A percentile compares a stretch with the other conserved stretches of the same genome.
These are phyloP conservation scores for Hipposideros armiger DNA, from an alignment of 2,113 vertebrate genomes.

Conservation along the genomic window DNA sequence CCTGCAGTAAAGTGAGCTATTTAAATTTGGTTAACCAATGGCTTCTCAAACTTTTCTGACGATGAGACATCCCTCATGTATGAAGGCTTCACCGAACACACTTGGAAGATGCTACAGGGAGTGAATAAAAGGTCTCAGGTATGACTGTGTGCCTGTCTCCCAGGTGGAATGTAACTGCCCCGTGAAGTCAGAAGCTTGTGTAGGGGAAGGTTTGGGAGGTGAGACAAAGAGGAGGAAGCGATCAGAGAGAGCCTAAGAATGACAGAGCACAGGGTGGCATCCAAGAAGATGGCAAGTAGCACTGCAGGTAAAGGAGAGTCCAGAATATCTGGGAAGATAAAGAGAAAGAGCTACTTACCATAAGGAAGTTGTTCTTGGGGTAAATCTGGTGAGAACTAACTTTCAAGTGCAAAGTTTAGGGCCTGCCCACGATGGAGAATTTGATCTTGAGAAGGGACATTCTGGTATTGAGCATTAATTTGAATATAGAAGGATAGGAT, in stretches of 20 bases:
- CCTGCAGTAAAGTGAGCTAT: neutral
- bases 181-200: neutral
- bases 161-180: neutral
- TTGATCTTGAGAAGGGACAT: neutral
- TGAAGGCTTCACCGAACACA: neutral
- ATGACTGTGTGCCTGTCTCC: neutral
- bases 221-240: neutral
- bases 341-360: neutral
- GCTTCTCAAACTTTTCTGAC: neutral
- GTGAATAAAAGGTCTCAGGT: neutral
- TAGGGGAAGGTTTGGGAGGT: neutral
- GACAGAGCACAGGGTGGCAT: neutral
- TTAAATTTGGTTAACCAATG: neutral
- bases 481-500: neutral
- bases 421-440: neutral
- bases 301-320: neutral
- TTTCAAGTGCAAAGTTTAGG: neutral
- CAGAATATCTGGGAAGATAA: neutral
- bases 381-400: neutral
- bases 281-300: neutral
- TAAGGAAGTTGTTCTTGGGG: neutral
- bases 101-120: neutral
- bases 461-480: neutral
- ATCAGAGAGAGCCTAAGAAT: neutral
- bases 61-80: neutral